These are phyloP conservation scores for Spermophilus dauricus DNA, from an alignment of 2,113 vertebrate species.

Conservation along the genomic window DNA sequence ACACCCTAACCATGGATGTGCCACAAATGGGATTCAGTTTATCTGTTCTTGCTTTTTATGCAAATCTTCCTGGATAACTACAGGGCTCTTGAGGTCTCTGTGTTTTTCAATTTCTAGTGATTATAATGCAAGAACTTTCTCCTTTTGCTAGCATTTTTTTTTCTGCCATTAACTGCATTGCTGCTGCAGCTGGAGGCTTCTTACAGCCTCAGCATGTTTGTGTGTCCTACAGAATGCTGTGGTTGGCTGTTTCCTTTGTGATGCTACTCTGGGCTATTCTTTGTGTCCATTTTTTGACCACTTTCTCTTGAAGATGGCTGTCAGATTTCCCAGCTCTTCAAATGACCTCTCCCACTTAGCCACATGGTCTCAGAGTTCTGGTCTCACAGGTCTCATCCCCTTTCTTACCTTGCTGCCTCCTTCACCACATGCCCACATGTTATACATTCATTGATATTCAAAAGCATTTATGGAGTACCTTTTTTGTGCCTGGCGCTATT, in stretches of 20 bases:
- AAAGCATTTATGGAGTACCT: neutral
- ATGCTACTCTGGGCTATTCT: conserved; percentile 13
- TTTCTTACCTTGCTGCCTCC: neutral
- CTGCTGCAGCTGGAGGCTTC: conserved; percentile 65
- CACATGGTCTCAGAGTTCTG: neutral
- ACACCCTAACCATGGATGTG: too few species aligned
- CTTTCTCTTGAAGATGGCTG: neutral
- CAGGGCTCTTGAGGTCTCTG: neutral
- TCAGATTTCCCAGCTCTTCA: neutral
- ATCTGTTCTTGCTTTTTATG: conserved; percentile 37
- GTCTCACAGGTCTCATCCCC: neutral
- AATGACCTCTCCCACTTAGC: neutral
- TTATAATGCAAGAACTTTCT: conserved; percentile 72
- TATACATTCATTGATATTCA: neutral
- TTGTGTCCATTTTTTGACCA: conserved; percentile 42
- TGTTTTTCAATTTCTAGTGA: conserved; percentile 50
- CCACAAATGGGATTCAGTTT: neutral
- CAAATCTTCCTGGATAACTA: conserved; percentile 14
- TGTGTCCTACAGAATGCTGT: neutral
- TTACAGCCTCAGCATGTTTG: conserved; percentile 72
- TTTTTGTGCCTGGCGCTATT: neutral
- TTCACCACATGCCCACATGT: neutral
- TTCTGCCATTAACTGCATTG: conserved; percentile 29
- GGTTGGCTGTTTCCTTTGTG: conserved; percentile 37
- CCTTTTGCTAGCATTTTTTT: conserved; percentile 31